Conservation (phyloP, 2,888 invertebrate species). For the Ischnus inquisitorius region DNA sequence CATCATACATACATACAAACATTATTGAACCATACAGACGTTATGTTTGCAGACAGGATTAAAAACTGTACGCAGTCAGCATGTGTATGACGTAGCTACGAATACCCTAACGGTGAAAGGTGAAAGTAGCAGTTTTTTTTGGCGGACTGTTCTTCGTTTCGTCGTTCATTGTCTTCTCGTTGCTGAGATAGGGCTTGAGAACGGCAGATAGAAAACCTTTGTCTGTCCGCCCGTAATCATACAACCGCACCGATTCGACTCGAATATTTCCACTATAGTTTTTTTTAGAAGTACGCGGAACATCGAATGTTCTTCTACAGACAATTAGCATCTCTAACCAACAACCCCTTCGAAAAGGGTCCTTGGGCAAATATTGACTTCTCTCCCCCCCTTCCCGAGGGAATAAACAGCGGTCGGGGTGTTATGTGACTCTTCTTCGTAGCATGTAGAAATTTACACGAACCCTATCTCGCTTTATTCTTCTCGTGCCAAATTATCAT, state of each 20-base stretch:
- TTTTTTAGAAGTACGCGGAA: slow-evolving; percentile 7
- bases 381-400: slow-evolving; percentile 4
- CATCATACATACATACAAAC: slow-evolving; percentile 36
- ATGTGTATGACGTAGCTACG: slow-evolving; percentile 31
- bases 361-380: slow-evolving; percentile 69
- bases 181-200: slow-evolving; percentile 4
- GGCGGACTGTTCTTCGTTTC: slow-evolving; percentile 21
- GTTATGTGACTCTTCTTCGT: slow-evolving; percentile 42
- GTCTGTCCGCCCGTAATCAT: slow-evolving; percentile 9
- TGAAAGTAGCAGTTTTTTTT: slow-evolving; percentile 20
- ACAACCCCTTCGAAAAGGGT: slow-evolving; percentile 57
- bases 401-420: slow-evolving; percentile 47
- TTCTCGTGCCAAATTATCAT: slow-evolving; percentile 80
- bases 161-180: slow-evolving; percentile 14
- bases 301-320: slow-evolving; percentile 25
- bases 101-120: slow-evolving; percentile 38
- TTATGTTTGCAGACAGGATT: slow-evolving; percentile 55
- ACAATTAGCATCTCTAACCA: slow-evolving; percentile 67
- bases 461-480: slow-evolving; percentile 48
- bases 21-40: slow-evolving; percentile 46
- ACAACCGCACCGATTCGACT: slow-evolving; percentile 49
- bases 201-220: not conserved
- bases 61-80: slow-evolving; percentile 31
- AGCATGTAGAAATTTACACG: slow-evolving; percentile 17
- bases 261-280: slow-evolving; percentile 9